Evolutionary conservation across 2,888 invertebrate species (phyloP), one percentile per base, ranked within the genome.

Genomic region (Ceriagrion tenellum): DNA sequence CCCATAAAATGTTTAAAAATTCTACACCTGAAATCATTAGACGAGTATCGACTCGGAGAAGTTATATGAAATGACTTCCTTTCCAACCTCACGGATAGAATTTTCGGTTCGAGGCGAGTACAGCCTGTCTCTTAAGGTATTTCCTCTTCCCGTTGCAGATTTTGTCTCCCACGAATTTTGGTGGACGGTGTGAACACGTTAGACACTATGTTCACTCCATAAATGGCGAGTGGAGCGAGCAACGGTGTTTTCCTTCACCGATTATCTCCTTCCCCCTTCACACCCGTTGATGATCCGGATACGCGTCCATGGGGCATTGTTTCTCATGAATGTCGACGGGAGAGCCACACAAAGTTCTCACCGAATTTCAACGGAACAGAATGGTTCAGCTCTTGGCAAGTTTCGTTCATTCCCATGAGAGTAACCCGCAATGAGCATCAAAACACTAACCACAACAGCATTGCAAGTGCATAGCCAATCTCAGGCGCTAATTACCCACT

Each of bases 221-320:
- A 81, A 81, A 35, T 35, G 81, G 81, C 35, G 81, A 81, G 81
- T 35, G 35, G 23, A 18, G 81, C 35, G 23, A 81, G 26, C 81
- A 81, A 81, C 81, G 81, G 81, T 81, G 35, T 81, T 69, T 35
- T 30, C 74, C 30, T 74, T 30, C 30, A 23, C 23, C 81, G 81
- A 81, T 81, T 81, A 81, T 81, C 81, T 81, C 35, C n/a, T 18
- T 69, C 59, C 35, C 74, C 81, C 81, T 35, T 81, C 81, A 81
- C 35, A 30, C 81, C 81, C 13, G 81, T 12, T 81, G 26, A 35
- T 35, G 81, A 81, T 81, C 81, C 81, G 81, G 81, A 81, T 81
- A 35, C 81, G 10, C 81, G 13, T 16, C 26, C 81, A 69, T 26
- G 69, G n/a, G 26, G n/a, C 81, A 81, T 81, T 81, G 81, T 81